Evolutionary conservation across 1,140 invertebrate species (phyloP).

Genomic region (Drosophila setifemur): DNA sequence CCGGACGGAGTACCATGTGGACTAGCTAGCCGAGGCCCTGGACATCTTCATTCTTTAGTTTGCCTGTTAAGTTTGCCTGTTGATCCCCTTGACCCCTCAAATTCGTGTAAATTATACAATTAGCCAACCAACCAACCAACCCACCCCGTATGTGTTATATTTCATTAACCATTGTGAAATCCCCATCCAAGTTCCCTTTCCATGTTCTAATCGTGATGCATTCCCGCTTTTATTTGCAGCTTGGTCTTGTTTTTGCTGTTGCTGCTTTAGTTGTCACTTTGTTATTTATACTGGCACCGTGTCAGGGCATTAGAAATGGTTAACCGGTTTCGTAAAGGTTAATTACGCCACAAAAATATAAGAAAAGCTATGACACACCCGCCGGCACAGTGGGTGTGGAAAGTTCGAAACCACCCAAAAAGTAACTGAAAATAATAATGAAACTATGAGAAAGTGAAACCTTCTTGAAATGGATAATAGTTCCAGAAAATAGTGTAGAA

Average conservation of each 20-base stretch:
- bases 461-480: too few species aligned
- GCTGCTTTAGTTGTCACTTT: slow-evolving; percentile 18
- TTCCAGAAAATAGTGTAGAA: too few species aligned
- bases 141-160: background rate
- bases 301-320: slow-evolving; percentile 20
- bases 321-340: slow-evolving; percentile 48
- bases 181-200: too few species aligned
- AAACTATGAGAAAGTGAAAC: background rate
- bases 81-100: slow-evolving; percentile 1
- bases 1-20: slow-evolving; percentile 65
- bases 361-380: slow-evolving; percentile 21
- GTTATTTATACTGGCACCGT: slow-evolving; percentile 33
- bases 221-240: slow-evolving; percentile 18
- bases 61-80: slow-evolving; percentile 33
- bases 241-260: background rate
- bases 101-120: slow-evolving; percentile 22
- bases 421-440: background rate
- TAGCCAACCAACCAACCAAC: slow-evolving; percentile 1
- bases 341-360: slow-evolving; percentile 18
- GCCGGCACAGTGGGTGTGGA: slow-evolving; percentile 20
- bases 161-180: too few species aligned
- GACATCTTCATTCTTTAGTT: slow-evolving; percentile 59
- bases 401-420: too few species aligned
- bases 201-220: background rate
- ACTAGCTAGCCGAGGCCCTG: slow-evolving; percentile 63